Evolutionary conservation across 2,797 vertebrate species (phyloP).

Genomic region (Epinephelus malabaricus): DNA sequence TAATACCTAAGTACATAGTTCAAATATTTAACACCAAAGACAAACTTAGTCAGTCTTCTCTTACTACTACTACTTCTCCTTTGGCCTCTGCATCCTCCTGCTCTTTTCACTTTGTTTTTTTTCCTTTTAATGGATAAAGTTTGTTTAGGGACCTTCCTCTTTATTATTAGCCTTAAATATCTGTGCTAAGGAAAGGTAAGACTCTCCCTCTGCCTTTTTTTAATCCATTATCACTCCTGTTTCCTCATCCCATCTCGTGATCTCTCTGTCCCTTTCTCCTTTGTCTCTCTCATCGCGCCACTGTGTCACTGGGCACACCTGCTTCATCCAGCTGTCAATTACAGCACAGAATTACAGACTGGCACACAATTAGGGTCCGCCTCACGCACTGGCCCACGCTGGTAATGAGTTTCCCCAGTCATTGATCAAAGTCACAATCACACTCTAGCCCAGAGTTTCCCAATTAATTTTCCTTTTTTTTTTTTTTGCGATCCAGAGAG

Average conservation of each 20-base stretch:
- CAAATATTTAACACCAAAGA: background rate
- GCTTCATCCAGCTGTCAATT: constrained; percentile 87
- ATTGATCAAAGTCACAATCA: constrained; percentile 89
- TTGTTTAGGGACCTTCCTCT: background rate
- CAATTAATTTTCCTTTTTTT: constrained; percentile 76
- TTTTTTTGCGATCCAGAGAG: constrained; percentile 51
- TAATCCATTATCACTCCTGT: constrained; percentile 21
- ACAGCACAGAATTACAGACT: constrained; percentile 80
- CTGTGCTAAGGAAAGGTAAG: constrained; percentile 10
- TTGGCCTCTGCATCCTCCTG: background rate
- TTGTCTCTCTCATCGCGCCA: constrained; percentile 57
- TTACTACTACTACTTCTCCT: background rate
- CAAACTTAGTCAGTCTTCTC: background rate
- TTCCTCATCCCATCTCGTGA: constrained; percentile 50
- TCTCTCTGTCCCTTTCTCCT: constrained; percentile 65
- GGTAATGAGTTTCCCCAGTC: constrained; percentile 87
- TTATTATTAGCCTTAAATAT: constrained; percentile 3
- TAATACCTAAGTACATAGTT: background rate
- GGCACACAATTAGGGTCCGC: constrained; percentile 82
- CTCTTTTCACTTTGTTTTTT: background rate
- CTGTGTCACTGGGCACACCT: constrained; percentile 84
- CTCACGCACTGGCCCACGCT: constrained; percentile 76
- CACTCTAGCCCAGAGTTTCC: constrained; percentile 78
- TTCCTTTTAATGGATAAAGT: background rate
- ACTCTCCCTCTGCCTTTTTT: constrained; percentile 22